Evolutionary conservation across 2,797 vertebrate species (phyloP).

Genomic region (Diplodus sargus): DNA sequence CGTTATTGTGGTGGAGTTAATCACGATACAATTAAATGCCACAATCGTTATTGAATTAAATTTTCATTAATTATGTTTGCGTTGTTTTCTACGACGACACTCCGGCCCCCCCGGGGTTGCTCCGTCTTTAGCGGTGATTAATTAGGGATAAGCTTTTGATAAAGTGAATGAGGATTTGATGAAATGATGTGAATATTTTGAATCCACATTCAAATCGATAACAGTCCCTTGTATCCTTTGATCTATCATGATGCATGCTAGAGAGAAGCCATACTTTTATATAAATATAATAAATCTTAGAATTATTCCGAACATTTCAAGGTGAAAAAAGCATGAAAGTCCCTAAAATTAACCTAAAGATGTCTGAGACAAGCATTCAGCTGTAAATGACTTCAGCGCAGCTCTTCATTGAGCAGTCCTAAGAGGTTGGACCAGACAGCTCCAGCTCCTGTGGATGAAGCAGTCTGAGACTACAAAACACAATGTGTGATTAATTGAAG

Average conservation of each 20-base stretch:
- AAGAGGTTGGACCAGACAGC: background rate
- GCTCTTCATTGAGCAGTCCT: background rate
- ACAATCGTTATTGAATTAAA: background rate
- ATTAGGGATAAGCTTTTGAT: background rate
- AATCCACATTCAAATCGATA: background rate
- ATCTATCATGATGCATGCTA: background rate
- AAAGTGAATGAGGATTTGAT: too few relatives aligned
- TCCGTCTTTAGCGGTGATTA: background rate
- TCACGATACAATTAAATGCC: background rate
- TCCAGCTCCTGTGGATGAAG: background rate
- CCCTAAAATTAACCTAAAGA: background rate
- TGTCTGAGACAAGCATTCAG: background rate
- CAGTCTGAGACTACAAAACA: slow-evolving; percentile 5
- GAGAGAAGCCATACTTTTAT: background rate
- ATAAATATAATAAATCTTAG: background rate
- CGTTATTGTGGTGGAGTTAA: background rate
- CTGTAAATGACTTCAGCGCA: background rate
- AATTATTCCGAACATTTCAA: slow-evolving; percentile 6
- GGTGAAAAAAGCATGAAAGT: background rate
- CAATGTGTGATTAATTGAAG: slow-evolving; percentile 12
- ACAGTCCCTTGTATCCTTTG: background rate
- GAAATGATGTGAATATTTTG: background rate
- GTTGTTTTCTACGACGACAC: background rate
- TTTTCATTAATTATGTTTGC: background rate
- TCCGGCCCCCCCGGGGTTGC: background rate